These are phyloP conservation scores for Andrena hattorfiana DNA, from an alignment of 2,888 invertebrate genomes.

Conservation along the genomic window DNA sequence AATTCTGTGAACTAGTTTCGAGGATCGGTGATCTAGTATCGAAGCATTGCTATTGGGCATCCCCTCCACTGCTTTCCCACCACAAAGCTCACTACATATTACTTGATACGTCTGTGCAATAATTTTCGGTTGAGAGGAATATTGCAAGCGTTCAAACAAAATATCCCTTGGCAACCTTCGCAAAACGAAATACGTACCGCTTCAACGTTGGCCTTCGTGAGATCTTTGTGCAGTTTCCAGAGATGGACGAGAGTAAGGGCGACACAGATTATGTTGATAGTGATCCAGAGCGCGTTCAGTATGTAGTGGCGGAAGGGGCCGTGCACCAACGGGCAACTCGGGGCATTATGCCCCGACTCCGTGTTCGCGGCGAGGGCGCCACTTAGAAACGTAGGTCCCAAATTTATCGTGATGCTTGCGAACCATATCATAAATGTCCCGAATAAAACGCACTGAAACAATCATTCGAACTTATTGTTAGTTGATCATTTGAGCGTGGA, in stretches of 20 bases:
- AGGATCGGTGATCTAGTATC: no score
- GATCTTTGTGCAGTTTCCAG: conserved; percentile 92
- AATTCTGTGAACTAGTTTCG: no score
- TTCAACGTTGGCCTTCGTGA: conserved; percentile 93
- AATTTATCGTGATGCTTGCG: conserved; percentile 95
- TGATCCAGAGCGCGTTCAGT: conserved; percentile 95
- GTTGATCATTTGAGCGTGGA: neutral
- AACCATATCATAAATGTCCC: conserved; percentile 98
- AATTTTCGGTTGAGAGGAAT: neutral
- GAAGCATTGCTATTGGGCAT: no score
- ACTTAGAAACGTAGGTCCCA: conserved; percentile 94
- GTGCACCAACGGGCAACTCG: conserved; percentile 94
- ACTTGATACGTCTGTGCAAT: no score
- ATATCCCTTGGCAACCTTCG: neutral
- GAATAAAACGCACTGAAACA: conserved; percentile 93
- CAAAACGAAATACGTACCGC: conserved; percentile 86
- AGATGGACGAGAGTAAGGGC: conserved; percentile 93
- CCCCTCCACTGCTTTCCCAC: no score
- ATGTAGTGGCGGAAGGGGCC: conserved; percentile 96
- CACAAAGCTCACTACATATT: no score
- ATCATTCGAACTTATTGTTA: neutral
- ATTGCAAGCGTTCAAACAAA: neutral
- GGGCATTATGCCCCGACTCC: conserved; percentile 91
- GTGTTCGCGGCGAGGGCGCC: conserved; percentile 94
- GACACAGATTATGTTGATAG: conserved; percentile 94